phyloP scores from a whole-genome alignment of 2,797 vertebrate species.

The Spinibarbus caldwelli region DNA sequence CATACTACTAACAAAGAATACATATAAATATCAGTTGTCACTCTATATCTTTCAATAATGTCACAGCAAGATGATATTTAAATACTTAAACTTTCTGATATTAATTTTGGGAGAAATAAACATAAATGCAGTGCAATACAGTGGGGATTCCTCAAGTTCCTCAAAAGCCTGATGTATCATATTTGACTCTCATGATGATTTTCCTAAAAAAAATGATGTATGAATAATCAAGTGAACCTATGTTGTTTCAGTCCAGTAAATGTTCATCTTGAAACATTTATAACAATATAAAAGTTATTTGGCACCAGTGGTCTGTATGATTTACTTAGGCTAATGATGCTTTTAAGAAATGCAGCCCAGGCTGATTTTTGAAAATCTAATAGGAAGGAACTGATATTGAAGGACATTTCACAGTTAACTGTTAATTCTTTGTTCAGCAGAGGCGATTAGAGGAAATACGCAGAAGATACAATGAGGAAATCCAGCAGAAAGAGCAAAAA shows the following conservation, averaged over 20 bases:
- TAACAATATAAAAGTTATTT: neutral
- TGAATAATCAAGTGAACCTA: neutral
- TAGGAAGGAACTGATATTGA: neutral
- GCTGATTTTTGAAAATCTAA: neutral
- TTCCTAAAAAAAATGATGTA: neutral
- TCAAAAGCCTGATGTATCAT: neutral
- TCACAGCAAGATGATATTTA: neutral
- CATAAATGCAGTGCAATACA: neutral
- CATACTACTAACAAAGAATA: too few relatives aligned
- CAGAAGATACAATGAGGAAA: conserved; percentile 11
- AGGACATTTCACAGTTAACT: neutral
- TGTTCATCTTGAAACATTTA: neutral
- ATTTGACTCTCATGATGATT: neutral
- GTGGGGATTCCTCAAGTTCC: neutral
- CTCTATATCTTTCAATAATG: too few relatives aligned
- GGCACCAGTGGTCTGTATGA: neutral
- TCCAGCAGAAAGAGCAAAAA: conserved; percentile 35
- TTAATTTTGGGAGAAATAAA: neutral
- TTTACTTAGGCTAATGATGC: neutral
- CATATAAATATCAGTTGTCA: too few relatives aligned
- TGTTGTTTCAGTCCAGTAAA: neutral
- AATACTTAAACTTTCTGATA: neutral
- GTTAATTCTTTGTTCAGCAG: neutral
- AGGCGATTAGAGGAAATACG: neutral
- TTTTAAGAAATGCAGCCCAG: too few relatives aligned